Conservation (phyloP, 2,113 vertebrate genomes). For the Mola mola region DNA sequence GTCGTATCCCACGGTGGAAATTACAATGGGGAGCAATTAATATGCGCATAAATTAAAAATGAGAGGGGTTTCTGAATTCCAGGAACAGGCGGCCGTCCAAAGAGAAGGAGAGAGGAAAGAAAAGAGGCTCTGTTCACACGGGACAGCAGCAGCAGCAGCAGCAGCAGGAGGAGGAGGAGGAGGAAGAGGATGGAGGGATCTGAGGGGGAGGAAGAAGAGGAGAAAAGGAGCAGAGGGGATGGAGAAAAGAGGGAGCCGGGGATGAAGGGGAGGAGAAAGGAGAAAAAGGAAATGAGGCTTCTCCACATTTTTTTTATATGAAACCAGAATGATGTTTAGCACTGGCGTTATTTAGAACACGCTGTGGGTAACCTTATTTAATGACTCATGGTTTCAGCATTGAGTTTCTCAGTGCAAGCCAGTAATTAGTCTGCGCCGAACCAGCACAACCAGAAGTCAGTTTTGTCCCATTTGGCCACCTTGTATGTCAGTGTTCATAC, state of each 20-base stretch:
- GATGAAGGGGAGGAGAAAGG: background rate
- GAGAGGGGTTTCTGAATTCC: slow-evolving; percentile 77
- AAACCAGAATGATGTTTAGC: too few relatives aligned
- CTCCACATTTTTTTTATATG: too few relatives aligned
- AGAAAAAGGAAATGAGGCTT: background rate
- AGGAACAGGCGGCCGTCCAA: slow-evolving; percentile 77
- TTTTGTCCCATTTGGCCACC: too few relatives aligned
- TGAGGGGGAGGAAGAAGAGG: background rate
- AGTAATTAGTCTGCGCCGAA: too few relatives aligned
- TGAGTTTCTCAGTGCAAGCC: too few relatives aligned
- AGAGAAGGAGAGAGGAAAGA: slow-evolving; percentile 68
- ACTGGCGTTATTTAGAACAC: too few relatives aligned
- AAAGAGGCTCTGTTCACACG: slow-evolving; percentile 80
- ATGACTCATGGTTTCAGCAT: too few relatives aligned
- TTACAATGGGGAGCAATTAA: slow-evolving; percentile 84
- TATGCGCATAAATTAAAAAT: slow-evolving; percentile 87
- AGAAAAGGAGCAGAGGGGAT: background rate
- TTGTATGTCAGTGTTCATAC: too few relatives aligned
- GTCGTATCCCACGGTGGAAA: slow-evolving; percentile 84
- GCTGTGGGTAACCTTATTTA: too few relatives aligned
- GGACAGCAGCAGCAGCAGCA: slow-evolving; percentile 60
- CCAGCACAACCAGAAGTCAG: too few relatives aligned
- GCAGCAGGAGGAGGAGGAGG: slow-evolving; percentile 2
- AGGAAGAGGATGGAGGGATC: background rate
- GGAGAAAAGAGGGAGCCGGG: background rate